Evolutionary conservation across 2,888 invertebrate species (phyloP), one percentile per base, ranked within the genome.

Genomic region (Drosophila kambysellisi): DNA sequence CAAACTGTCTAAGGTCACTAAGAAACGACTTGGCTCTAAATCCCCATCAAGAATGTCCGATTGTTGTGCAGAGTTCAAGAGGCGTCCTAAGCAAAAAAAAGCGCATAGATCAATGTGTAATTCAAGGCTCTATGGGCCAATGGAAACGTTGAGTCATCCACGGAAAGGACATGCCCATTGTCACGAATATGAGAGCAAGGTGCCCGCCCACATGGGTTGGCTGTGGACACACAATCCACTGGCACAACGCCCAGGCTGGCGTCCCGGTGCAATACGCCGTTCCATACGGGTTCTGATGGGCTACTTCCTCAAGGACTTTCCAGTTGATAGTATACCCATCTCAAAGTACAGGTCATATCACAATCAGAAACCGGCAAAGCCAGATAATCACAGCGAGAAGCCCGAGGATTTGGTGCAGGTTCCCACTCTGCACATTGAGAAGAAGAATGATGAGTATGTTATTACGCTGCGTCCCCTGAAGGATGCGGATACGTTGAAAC

Each of bases 121-220:
- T 43, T 82, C 88, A 0, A 66, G 58, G 12, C 57, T 76, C 20
- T 87, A 87, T 46, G 39, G 64, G 30, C 65, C 74, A 5, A 30
- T 72, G 52, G 51, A 54, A 1, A 4, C 33, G 3, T 2, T 60
- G 0, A 12, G 25, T 4, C 68, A 70, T 53, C 41, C 50, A 0
- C 53, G 54, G 0, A 54, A 25, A 2, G 59, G 95, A 0, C 95
- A 95, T 81, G 94, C 94, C 17, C n/a, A 57, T 0, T 58, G 62
- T 12, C 8, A n/a, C 3, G 88, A 93, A 33, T 93, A 94, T 0
- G 94, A 94, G 0, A 92, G 93, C 35, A 93, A 94, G 9, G 95
- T 96, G 0, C 96, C 96, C 0, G 91, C 94, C 0, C 92, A 94
- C 51, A 96, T 96, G 96, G 96, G 96, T 0, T 96, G 96, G 96